These are phyloP conservation scores for Pristionchus mayeri DNA, from an alignment of 2,888 invertebrate genomes.

Conservation along the genomic window DNA sequence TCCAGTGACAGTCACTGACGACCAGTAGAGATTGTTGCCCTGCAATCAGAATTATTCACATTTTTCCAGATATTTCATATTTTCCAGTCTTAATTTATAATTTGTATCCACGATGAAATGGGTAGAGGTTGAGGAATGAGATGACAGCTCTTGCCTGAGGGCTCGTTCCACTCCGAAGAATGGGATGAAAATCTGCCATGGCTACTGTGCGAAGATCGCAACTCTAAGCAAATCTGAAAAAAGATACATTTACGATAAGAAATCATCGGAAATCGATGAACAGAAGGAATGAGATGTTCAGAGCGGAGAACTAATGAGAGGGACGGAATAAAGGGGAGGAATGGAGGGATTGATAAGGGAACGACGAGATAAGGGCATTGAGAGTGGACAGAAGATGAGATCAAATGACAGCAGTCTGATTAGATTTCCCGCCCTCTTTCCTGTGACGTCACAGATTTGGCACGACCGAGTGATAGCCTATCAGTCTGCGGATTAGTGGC, in stretches of 20 bases:
- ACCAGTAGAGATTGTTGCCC: slow-evolving; percentile 58
- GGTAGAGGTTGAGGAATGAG: not conserved
- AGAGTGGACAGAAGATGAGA: slow-evolving; percentile 17
- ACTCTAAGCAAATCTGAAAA: not conserved
- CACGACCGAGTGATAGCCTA: not conserved
- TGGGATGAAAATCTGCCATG: slow-evolving; percentile 20
- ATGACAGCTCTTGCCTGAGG: not conserved
- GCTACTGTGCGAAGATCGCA: not conserved
- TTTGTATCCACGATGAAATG: not conserved
- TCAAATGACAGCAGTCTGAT: not conserved
- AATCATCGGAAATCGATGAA: not conserved
- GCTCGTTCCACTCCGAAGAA: not conserved
- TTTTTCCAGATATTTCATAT: not conserved
- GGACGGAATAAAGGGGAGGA: slow-evolving; percentile 25
- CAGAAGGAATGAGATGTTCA: not conserved
- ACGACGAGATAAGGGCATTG: not conserved
- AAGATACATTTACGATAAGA: not conserved
- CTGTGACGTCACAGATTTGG: not conserved
- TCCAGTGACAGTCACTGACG: slow-evolving; percentile 57
- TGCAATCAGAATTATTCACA: not conserved
- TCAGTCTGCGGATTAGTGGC: too few relatives aligned
- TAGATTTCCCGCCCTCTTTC: not conserved
- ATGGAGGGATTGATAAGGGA: slow-evolving; percentile 35
- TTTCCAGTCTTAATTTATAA: too few relatives aligned
- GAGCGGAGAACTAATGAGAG: not conserved